Base-by-base conservation (phyloP, 2,797 vertebrate genomes). In the Arrhamphus sclerolepis region DNA sequence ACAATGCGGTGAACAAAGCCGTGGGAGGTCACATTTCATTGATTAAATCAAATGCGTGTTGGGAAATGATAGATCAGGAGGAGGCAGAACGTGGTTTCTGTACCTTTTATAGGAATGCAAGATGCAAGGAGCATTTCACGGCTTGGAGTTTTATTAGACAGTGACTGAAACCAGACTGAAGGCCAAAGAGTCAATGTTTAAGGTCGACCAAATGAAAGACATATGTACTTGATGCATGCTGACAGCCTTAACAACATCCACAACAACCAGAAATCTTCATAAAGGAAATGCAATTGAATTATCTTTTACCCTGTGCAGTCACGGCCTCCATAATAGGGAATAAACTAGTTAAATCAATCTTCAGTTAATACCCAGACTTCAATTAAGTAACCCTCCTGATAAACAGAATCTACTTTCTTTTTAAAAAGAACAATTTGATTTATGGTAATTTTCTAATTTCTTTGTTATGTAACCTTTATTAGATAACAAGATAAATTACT, bases 171-270 rank as follows among this genome's bases (percentile, higher is more conserved):
- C 44, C 57, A 77, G 63, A 75, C 28, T n/a, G 24, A 71, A 42
- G 22, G 40, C 50, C 2, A 43, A 31, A 21, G 1, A 38, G 34
- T 28, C 29, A 49, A 17, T 4, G 5, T 71, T 40, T 21, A 43
- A 66, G 18, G n/a, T 3, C 39, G 10, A 16, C 18, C 76, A 78
- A 62, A 74, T 78, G 47, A 74, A 70, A 83, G 56, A 26, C 42
- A 73, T 43, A 29, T 63, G 56, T 2, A 21, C 2, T 31, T 9
- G 2, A 66, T 26, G 14, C 50, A 46, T 11, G 19, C 39, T 51
- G 68, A 62, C 56, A 66, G 56, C 14, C 49, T 48, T n/a, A n/a
- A 70, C 59, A 60, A 77, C 14, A 55, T 20, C 51, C 24, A 48
- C 21, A 49, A 19, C 14, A 62, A 34, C 44, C 24, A 58, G 8